Conservation (phyloP, 2,113 vertebrate genomes). For the Alexandromys fortis region DNA sequence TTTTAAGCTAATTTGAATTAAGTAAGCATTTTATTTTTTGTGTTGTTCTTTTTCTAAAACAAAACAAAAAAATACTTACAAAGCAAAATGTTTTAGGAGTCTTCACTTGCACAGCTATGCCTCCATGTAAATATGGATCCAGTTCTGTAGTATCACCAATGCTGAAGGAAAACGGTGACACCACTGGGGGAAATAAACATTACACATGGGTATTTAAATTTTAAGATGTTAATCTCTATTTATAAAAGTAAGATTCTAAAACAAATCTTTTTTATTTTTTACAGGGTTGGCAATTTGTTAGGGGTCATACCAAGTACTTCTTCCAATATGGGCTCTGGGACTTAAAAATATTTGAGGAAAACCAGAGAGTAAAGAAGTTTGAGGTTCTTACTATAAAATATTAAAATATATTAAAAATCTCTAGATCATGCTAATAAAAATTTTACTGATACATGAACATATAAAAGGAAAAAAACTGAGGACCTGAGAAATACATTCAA, state of each 20-base stretch:
- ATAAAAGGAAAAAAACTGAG: background rate
- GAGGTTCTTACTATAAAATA: background rate
- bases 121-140: constrained; percentile 94
- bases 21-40: background rate
- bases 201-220: constrained; percentile 14
- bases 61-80: constrained; percentile 88
- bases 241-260: constrained; percentile 19
- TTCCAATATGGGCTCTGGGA: background rate
- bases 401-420: constrained; percentile 7
- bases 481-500: background rate
- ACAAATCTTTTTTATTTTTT: background rate
- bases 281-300: background rate
- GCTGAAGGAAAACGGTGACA: constrained; percentile 95
- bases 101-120: constrained; percentile 94
- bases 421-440: background rate
- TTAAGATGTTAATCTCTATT: background rate
- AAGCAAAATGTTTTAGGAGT: constrained; percentile 92
- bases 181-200: constrained; percentile 85
- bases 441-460: background rate
- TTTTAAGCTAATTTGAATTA: constrained; percentile 9
- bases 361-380: background rate
- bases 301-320: background rate
- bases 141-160: constrained; percentile 93
- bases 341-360: constrained; percentile 44
- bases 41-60: background rate